Percentiles rank a stretch among this genome's conserved stretches.
Conservation (phyloP, 2,888 invertebrate species). For the Colostygia pectinataria region DNA sequence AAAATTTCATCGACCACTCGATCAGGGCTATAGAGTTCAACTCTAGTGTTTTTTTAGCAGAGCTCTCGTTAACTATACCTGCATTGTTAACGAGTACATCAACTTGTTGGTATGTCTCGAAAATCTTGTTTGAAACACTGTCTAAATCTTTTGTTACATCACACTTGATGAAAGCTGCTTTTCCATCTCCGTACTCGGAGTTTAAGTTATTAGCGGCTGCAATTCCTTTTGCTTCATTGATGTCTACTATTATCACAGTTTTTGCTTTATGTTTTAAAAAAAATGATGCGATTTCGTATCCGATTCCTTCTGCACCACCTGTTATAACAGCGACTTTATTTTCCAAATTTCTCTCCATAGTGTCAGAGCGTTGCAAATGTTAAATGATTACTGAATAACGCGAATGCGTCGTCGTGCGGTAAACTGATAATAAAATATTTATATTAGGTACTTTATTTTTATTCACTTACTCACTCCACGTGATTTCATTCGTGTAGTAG, state of each 20-base stretch:
- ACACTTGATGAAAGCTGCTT: constrained; percentile 64
- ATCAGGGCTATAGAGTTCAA: constrained; percentile 52
- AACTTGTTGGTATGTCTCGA: constrained; percentile 46
- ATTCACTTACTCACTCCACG: too few relatives aligned
- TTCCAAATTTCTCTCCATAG: constrained; percentile 25
- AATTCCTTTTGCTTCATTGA: constrained; percentile 16
- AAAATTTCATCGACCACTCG: constrained; percentile 55
- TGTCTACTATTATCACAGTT: constrained; percentile 50
- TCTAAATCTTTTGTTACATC: constrained; percentile 74
- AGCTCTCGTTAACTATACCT: constrained; percentile 45
- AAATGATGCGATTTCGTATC: constrained; percentile 60
- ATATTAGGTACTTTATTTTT: too few relatives aligned
- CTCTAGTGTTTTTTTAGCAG: constrained; percentile 38
- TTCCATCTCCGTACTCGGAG: constrained; percentile 61
- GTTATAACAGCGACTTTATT: constrained; percentile 52
- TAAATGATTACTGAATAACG: background rate
- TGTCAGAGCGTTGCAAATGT: background rate
- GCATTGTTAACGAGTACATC: constrained; percentile 66
- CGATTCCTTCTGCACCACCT: constrained; percentile 75
- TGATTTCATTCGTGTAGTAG: too few relatives aligned
- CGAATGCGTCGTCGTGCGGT: too few relatives aligned
- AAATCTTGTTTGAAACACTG: constrained; percentile 49
- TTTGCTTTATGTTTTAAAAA: constrained; percentile 56
- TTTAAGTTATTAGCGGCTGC: constrained; percentile 33
- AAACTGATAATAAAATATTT: background rate